Base-by-base conservation (phyloP, 2,888 invertebrate genomes). In the Orthosia cruda region DNA sequence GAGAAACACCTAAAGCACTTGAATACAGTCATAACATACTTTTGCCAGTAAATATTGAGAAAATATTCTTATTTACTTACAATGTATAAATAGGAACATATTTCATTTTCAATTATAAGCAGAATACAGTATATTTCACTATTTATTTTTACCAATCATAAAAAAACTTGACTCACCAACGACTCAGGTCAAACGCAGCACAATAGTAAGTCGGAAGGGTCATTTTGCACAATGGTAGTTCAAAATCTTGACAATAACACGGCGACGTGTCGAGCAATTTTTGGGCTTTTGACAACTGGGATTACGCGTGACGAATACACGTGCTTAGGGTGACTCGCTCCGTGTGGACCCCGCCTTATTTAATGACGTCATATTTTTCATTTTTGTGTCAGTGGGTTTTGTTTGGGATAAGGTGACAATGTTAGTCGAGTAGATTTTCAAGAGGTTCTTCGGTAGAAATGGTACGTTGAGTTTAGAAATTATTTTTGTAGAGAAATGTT, bases 241-340 rank as follows among this genome's bases (percentile, higher is more conserved):
- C 89, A 92, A 94, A 94, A 94, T 93, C 93, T 91, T 90, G 88
- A 93, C 94, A 93, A 93, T 94, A 93, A 91, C 89, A 83, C 78
- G 75, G 77, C 72, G 73, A 74, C 74, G 70, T 80, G 85, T 81
- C 74, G 74, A 87, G 91, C 89, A 92, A 93, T 93, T 93, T 92
- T 89, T 87, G 89, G 88, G 87, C 84, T 87, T 89, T 91, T 90
- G 90, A 90, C 91, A 89, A 87, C 85, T 86, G 80, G 89, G 89
- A 90, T 92, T 92, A 90, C 88, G 88, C 74, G 84, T 91, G 91
- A 91, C 87, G 82, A 86, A 90, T 89, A 89, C 89, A 89, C 81
- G 90, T 88, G 85, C 89, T 89, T 87, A 87, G 64, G 72, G 80
- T 81, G 80, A 75, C 74, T 80, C 74, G 70, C 57, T 65, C 66